Conservation (phyloP, 2,797 vertebrate species). For the Argentina silus region DNA sequence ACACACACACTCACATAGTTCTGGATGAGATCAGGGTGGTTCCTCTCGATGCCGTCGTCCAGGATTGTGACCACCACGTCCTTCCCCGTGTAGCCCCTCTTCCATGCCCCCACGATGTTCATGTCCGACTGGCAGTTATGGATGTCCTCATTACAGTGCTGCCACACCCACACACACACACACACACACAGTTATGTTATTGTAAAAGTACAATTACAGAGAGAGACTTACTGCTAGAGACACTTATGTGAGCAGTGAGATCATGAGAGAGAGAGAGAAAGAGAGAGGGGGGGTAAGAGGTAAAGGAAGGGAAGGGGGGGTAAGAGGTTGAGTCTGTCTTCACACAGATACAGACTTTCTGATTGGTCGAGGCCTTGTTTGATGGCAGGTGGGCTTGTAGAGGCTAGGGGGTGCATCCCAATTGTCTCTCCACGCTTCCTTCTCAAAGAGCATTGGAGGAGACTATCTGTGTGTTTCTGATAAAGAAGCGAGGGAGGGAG, state of each 20-base stretch:
- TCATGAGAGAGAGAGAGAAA: constrained; percentile 1
- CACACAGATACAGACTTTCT: neutral
- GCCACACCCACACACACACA: constrained; percentile 4
- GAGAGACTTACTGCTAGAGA: too few relatives aligned
- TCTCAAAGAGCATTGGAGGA: too few relatives aligned
- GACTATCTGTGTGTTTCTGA: too few relatives aligned
- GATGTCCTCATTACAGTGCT: constrained; percentile 96
- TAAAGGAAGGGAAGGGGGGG: neutral
- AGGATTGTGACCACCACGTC: constrained; percentile 96
- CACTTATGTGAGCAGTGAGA: neutral
- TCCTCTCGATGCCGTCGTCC: constrained; percentile 96
- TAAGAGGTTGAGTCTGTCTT: constrained; percentile 4
- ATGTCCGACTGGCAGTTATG: constrained; percentile 98
- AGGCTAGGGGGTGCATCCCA: too few relatives aligned
- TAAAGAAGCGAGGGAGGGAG: too few relatives aligned
- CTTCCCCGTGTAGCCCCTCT: constrained; percentile 96
- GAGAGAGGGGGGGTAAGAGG: constrained; percentile 5
- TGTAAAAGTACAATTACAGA: neutral
- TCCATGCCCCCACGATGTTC: constrained; percentile 99
- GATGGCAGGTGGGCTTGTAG: neutral
- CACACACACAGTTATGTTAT: neutral
- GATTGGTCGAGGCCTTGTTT: neutral
- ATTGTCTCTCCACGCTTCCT: too few relatives aligned
- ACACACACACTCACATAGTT: constrained; percentile 92
- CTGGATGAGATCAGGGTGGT: constrained; percentile 93